Evolutionary conservation across 2,888 invertebrate species (phyloP).

Genomic region (Eubasilissa splendida): DNA sequence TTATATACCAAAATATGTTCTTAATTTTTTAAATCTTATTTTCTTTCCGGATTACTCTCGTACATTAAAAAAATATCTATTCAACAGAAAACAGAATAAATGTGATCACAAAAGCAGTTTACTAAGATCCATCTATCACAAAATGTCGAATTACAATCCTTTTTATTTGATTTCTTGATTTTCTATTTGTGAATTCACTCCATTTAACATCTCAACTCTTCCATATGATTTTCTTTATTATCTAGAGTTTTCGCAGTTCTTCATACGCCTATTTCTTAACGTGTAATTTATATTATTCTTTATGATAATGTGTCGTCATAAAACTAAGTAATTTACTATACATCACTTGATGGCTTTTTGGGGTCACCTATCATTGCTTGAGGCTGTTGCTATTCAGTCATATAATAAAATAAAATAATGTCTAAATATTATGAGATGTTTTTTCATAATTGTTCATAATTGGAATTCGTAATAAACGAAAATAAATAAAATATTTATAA

Average conservation of each 20-base stretch:
- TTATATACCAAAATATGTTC: too few relatives aligned
- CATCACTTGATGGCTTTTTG: conserved; percentile 2
- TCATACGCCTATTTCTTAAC: not conserved
- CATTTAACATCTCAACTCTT: conserved; percentile 10
- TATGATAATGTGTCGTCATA: conserved; percentile 36
- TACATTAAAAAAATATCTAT: too few relatives aligned
- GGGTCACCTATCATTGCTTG: not conserved
- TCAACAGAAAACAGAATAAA: too few relatives aligned
- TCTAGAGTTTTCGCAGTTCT: not conserved
- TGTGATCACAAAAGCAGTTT: too few relatives aligned
- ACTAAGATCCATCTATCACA: not conserved
- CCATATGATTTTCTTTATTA: conserved; percentile 20
- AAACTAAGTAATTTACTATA: conserved; percentile 9
- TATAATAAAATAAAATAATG: not conserved
- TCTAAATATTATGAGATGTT: too few relatives aligned
- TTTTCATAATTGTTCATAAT: too few relatives aligned
- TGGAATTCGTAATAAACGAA: too few relatives aligned
- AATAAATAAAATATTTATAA: too few relatives aligned
- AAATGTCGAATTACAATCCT: not conserved
- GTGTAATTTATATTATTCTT: conserved; percentile 40
- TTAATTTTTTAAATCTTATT: too few relatives aligned
- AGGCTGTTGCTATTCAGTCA: not conserved
- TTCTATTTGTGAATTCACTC: not conserved
- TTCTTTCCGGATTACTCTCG: too few relatives aligned
- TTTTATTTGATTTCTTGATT: conserved; percentile 15